Evolutionary conservation across 2,888 invertebrate species (phyloP).

Genomic region (Mimumesa dahlbomi): DNA sequence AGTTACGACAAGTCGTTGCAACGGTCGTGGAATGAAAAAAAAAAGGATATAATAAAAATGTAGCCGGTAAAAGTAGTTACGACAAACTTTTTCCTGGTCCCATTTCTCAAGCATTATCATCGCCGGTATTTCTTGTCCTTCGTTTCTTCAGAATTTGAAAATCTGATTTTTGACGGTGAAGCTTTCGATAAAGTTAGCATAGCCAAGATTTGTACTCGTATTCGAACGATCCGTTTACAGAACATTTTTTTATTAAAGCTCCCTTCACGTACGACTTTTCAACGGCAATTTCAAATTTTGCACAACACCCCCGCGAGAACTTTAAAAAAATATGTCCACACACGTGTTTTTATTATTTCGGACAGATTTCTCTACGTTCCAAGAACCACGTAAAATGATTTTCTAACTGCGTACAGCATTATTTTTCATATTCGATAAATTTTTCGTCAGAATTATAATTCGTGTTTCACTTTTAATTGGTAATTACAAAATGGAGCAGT

Average conservation of each 20-base stretch:
- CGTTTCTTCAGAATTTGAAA: constrained; percentile 22
- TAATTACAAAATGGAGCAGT: no score
- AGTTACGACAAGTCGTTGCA: constrained; percentile 23
- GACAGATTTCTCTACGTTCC: no score
- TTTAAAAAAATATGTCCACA: background rate
- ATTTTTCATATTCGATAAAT: no score
- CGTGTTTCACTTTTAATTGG: no score
- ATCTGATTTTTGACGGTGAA: constrained; percentile 33
- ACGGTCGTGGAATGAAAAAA: constrained; percentile 35
- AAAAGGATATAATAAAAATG: constrained; percentile 50
- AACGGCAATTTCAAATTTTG: constrained; percentile 56
- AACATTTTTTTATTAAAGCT: constrained; percentile 48
- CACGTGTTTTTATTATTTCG: no score
- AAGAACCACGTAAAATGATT: no score
- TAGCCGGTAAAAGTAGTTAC: constrained; percentile 60
- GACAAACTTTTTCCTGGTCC: constrained; percentile 69
- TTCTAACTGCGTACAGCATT: no score
- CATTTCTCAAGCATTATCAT: constrained; percentile 67
- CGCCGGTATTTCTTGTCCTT: constrained; percentile 37
- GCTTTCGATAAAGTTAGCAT: constrained; percentile 39
- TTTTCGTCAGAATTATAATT: no score
- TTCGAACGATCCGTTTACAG: constrained; percentile 35
- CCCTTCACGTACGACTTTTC: constrained; percentile 32
- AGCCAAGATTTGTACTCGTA: constrained; percentile 40
- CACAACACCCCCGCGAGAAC: constrained; percentile 13